Percentiles rank a stretch among this genome's conserved stretches.
Conservation (phyloP, 2,888 invertebrate species). For the Limnephilus marmoratus region DNA sequence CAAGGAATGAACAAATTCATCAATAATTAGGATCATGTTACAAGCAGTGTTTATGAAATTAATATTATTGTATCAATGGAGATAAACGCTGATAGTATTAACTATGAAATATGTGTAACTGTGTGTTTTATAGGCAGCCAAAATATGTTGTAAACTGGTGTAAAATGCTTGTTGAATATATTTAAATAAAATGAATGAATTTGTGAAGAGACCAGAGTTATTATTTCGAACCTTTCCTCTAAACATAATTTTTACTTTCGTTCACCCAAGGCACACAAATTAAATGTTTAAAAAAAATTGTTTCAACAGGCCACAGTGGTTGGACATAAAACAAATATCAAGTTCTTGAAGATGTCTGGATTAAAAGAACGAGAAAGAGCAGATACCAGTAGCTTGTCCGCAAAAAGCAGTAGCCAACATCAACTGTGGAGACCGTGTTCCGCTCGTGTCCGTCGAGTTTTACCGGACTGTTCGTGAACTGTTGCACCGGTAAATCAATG, state of each 20-base stretch:
- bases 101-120: constrained; percentile 14
- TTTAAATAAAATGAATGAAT: constrained; percentile 56
- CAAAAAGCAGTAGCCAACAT: no score
- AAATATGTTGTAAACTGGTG: constrained; percentile 53
- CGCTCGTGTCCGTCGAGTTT: no score
- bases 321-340: no score
- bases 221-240: neutral
- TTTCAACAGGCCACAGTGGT: neutral
- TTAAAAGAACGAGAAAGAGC: no score
- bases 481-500: no score
- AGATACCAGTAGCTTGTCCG: no score
- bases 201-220: constrained; percentile 30
- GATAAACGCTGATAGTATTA: neutral
- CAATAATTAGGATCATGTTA: neutral
- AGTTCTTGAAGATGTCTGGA: no score
- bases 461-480: no score
- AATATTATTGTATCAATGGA: neutral
- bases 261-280: neutral
- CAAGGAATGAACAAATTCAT: neutral
- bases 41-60: constrained; percentile 12
- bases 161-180: constrained; percentile 56
- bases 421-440: no score
- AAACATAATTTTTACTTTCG: neutral
- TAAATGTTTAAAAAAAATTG: neutral
- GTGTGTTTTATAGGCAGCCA: constrained; percentile 36